phyloP scores from a whole-genome alignment of 1,140 invertebrate species.

The Solen grandis region DNA sequence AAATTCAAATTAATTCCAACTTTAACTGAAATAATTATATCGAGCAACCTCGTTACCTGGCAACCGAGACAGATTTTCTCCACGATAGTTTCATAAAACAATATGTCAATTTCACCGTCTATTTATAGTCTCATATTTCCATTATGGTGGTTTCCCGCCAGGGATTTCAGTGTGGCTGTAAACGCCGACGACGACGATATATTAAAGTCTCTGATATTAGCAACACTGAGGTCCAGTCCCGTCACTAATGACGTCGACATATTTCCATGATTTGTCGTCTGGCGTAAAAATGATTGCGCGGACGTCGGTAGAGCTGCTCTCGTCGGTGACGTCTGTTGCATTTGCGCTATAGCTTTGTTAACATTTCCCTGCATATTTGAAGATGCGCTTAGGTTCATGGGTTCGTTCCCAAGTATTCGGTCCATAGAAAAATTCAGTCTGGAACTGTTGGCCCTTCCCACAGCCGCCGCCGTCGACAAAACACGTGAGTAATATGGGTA shows the following conservation, averaged over 20 bases:
- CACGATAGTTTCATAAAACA: neutral
- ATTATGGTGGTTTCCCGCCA: slow-evolving; percentile 40
- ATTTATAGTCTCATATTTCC: slow-evolving; percentile 8
- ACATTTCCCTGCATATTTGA: neutral
- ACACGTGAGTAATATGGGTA: slow-evolving; percentile 63
- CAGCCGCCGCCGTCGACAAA: slow-evolving; percentile 58
- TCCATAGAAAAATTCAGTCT: slow-evolving; percentile 62
- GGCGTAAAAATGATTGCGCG: slow-evolving; percentile 23
- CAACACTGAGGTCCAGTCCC: slow-evolving; percentile 41
- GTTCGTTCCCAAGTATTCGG: slow-evolving; percentile 60
- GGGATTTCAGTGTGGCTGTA: slow-evolving; percentile 45
- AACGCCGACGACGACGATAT: slow-evolving; percentile 49
- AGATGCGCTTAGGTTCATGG: slow-evolving; percentile 39
- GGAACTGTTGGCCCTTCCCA: slow-evolving; percentile 40
- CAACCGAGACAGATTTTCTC: neutral
- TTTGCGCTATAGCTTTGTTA: slow-evolving; percentile 2
- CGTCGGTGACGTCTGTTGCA: slow-evolving; percentile 11
- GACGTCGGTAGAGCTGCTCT: neutral
- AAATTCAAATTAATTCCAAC: no score
- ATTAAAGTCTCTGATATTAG: slow-evolving; percentile 44
- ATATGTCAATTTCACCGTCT: neutral
- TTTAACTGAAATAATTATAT: no score
- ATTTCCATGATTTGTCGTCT: slow-evolving; percentile 34
- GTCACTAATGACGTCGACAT: slow-evolving; percentile 20
- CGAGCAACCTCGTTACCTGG: no score